Evolutionary conservation across 2,888 invertebrate species (phyloP).

Genomic region (Dendrolimus houi): DNA sequence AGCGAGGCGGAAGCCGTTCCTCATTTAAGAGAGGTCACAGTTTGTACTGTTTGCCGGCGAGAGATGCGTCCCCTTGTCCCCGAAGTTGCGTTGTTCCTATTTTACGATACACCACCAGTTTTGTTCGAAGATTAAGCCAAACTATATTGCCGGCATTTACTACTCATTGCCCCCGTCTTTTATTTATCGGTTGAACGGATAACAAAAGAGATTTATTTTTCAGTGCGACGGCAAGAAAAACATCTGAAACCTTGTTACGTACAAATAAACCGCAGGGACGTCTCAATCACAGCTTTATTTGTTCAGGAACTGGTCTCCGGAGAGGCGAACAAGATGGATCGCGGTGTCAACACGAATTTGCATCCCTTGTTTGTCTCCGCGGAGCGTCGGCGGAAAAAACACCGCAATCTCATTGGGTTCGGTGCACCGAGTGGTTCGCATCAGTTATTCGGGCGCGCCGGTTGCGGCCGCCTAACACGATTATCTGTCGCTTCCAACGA

Average conservation of each 20-base stretch:
- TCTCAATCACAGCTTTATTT: slow-evolving; percentile 69
- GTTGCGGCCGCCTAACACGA: slow-evolving; percentile 70
- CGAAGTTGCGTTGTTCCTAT: slow-evolving; percentile 36
- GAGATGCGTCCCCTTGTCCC: slow-evolving; percentile 15
- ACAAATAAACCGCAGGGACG: slow-evolving; percentile 51
- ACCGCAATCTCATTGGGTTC: slow-evolving; percentile 70
- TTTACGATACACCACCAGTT: slow-evolving; percentile 56
- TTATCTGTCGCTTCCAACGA: slow-evolving; percentile 72
- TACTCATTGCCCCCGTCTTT: slow-evolving; percentile 40
- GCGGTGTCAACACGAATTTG: slow-evolving; percentile 76
- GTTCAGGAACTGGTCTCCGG: slow-evolving; percentile 62
- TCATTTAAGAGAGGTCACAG: slow-evolving; percentile 58
- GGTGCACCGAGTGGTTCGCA: slow-evolving; percentile 59
- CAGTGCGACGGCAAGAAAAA: slow-evolving; percentile 35
- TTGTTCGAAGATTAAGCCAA: slow-evolving; percentile 65
- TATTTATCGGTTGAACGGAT: slow-evolving; percentile 43
- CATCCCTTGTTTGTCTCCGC: slow-evolving; percentile 73
- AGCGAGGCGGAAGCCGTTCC: slow-evolving; percentile 36
- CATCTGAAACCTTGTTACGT: slow-evolving; percentile 43
- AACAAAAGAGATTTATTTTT: slow-evolving; percentile 19
- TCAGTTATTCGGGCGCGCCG: slow-evolving; percentile 57
- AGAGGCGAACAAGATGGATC: slow-evolving; percentile 74
- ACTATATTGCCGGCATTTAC: slow-evolving; percentile 55
- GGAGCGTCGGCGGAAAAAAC: slow-evolving; percentile 65
- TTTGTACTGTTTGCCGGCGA: slow-evolving; percentile 42